These are phyloP conservation scores for Nomada ruficornis DNA, from an alignment of 2,888 invertebrate species.

Conservation along the genomic window DNA sequence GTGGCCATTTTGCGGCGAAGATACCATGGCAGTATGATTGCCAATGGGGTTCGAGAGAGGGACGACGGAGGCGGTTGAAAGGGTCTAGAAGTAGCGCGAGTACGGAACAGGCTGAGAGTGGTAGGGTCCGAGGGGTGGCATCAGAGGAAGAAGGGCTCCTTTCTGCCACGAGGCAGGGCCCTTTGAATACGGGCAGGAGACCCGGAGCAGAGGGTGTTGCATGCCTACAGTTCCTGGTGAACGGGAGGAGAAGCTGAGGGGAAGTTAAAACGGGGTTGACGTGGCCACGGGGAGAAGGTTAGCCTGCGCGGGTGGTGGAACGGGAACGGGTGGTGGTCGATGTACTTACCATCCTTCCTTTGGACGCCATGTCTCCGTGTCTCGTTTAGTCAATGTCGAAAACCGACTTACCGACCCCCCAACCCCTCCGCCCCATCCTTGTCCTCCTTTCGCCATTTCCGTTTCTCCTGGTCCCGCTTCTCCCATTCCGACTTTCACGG, in stretches of 20 bases:
- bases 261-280: slow-evolving; percentile 67
- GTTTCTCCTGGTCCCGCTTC: slow-evolving; percentile 35
- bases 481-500: slow-evolving; percentile 59
- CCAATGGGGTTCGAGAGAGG: slow-evolving; percentile 74
- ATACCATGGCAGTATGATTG: slow-evolving; percentile 77
- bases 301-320: slow-evolving; percentile 27
- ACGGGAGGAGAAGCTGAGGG: slow-evolving; percentile 65
- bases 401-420: slow-evolving; percentile 72
- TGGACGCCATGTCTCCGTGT: slow-evolving; percentile 77
- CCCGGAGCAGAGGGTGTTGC: slow-evolving; percentile 69
- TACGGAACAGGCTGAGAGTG: slow-evolving; percentile 55
- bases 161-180: slow-evolving; percentile 68
- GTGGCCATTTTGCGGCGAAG: slow-evolving; percentile 78
- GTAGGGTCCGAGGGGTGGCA: slow-evolving; percentile 71
- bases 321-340: slow-evolving; percentile 63
- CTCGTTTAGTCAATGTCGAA: slow-evolving; percentile 81
- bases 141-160: slow-evolving; percentile 74
- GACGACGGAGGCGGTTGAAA: slow-evolving; percentile 66
- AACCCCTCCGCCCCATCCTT: slow-evolving; percentile 43
- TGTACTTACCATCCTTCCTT: slow-evolving; percentile 73
- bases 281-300: slow-evolving; percentile 58
- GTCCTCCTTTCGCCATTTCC: slow-evolving; percentile 49
- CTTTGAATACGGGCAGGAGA: slow-evolving; percentile 71
- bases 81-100: slow-evolving; percentile 68
- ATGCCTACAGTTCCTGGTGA: slow-evolving; percentile 70